Base-by-base conservation (phyloP, 2,797 vertebrate genomes). In the Tokudaia tokunoshimensis region DNA sequence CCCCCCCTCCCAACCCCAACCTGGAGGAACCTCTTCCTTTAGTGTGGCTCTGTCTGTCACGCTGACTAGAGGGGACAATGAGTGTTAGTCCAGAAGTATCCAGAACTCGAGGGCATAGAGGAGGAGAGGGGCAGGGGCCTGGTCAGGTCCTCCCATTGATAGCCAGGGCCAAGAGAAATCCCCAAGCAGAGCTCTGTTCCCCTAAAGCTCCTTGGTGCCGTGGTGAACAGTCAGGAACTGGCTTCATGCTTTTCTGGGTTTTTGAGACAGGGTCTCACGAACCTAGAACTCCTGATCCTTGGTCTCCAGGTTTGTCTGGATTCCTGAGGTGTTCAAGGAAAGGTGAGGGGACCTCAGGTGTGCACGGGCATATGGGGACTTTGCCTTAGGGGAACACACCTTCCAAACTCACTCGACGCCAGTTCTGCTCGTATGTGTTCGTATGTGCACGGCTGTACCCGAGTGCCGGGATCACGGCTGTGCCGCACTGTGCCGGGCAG, bases 151-250 rank as follows among this genome's bases (percentile, higher is more conserved):
- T 61, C 26, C 67, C 0, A 3, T 44, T 96, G 94, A 59, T 57
- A n/a, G 87, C 47, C 57, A 29, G 44, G 67, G 78, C 67, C 19
- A 13, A 79, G 34, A 55, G 74, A 63, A 74, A 57, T 89, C 91
- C 34, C 26, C 29, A 20, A 67, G 82, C 91, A 50, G 91, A 72
- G 55, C 74, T 78, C 82, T 80, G 91, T 74, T 91, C 74, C 74
- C 95, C 22, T 55, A 26, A 92, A 88, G 44, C 67, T 94, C 85
- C 87, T 82, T 75, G 88, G 72, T 6, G 13, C 84, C 74, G 0
- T 50, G 76, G 76, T 41, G 78, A 87, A 90, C 95, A 93, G n/a
- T 61, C 72, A 47, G 94, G 86, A 94, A 83, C 85, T 80, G 81
- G 74, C 82, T 79, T 83, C 81, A n/a, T 61, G 14, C 61, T n/a